Evolutionary conservation across 2,113 vertebrate genomes (phyloP).

Genomic region (Charadrius vociferus): DNA sequence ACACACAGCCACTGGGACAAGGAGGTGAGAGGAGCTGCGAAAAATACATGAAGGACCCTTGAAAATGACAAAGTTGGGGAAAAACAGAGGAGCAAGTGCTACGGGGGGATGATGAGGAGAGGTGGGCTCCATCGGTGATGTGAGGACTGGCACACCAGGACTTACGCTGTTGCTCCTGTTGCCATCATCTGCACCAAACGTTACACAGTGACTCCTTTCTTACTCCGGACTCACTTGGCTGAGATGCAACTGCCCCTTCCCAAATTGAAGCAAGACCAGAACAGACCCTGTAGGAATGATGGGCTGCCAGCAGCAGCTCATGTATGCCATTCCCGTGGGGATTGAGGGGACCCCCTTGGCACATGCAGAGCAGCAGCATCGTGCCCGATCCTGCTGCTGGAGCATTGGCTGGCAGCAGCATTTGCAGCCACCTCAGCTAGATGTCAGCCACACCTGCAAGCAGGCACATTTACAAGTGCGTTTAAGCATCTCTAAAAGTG

Average conservation of each 20-base stretch:
- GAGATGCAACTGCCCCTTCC: neutral
- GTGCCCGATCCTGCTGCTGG: neutral
- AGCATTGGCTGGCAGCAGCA: fast-evolving
- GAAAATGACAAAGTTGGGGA: neutral
- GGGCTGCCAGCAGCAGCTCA: neutral
- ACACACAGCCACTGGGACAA: neutral
- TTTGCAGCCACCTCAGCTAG: neutral
- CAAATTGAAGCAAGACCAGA: neutral
- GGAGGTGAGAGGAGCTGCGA: neutral
- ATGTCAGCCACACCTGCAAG: neutral
- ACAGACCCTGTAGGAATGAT: neutral
- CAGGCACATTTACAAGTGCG: neutral
- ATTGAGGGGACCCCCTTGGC: neutral
- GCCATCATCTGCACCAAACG: neutral
- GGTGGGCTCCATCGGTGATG: fast-evolving
- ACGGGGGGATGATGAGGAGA: neutral
- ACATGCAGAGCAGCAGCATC: neutral
- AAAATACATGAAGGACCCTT: neutral
- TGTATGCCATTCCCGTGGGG: neutral
- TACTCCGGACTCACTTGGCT: neutral
- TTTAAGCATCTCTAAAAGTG: neutral
- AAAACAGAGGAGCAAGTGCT: neutral
- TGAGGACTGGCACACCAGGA: neutral
- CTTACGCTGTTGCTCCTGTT: neutral
- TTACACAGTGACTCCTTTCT: neutral